Base-by-base conservation (phyloP, 2,113 vertebrate genomes). In the Struthio camelus region DNA sequence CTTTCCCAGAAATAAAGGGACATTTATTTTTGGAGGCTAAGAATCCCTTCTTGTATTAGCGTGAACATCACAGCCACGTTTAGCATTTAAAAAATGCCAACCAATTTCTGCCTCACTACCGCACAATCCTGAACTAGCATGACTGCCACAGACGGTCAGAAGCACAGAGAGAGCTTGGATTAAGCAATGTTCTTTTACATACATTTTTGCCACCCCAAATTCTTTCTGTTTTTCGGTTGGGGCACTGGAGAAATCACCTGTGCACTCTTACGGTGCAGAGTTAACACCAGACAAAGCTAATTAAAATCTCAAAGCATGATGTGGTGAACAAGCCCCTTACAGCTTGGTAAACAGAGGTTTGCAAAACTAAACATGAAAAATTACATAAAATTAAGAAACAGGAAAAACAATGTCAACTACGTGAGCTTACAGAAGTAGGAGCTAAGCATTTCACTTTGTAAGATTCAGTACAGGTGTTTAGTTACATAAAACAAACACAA, bases 401-500 rank as follows among this genome's bases (percentile, higher is more conserved):
- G 67, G 40, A 62, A 20, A 73, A 87, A 6, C 42, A 10, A 4
- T 2, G 2, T 34, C 64, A 27, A 3, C 64, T 3, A 8, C 59
- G 67, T 0, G 40, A 51, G 72, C n/a, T 64, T 11, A 10, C 11
- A n/a, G 44, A 50, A 82, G 23, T 14, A 34, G 71, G 44, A 89
- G 34, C 42, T 30, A 75, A 85, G 42, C 30, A 7, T 32, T 77
- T 62, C 36, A 11, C 40, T 48, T 34, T 28, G 34, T 27, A 72
- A 62, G 78, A 76, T n/a, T 17, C 14, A 51, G 62, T 73, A 61
- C 50, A 87, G 81, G 62, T 66, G 54, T 73, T 82, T 42, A 34
- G 54, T 64, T 53, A 69, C 25, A 78, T 20, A 50, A 78, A 97
- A 87, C 27, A 94, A 75, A 56, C 28, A 70, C 59, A 75, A 78